Base-by-base conservation (phyloP, 2,797 vertebrate genomes). In the Lacerta viridis region DNA sequence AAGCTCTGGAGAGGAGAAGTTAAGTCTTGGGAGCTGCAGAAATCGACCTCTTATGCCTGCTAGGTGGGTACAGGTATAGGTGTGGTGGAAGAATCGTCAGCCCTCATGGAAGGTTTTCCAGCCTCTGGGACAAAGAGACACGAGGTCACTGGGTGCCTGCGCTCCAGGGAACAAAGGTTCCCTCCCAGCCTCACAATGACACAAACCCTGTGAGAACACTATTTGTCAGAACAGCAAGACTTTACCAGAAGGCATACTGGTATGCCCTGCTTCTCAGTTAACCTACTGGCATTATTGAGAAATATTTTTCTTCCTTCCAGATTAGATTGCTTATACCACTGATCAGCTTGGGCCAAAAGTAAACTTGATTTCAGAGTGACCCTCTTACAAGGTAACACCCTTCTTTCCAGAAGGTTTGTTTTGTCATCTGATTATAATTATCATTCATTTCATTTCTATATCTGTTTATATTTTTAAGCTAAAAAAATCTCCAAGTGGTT, bases 111-210 rank as follows among this genome's bases (percentile, higher is more conserved):
- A 50, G 50, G 50, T 50, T 50, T 50, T 15, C 50, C 50, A 55
- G 50, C 50, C 17, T 18, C 15, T 2, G 17, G 46, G 75, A 69
- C 75, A 61, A 78, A 46, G 61, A 13, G 59, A 41, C 83, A 89
- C 43, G 78, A 46, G 83, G 77, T 66, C 83, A 17, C 10, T 4
- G 41, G 17, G 17, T 1, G 36, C 20, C 6, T 50, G 2, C 1
- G 88, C 78, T 80, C 43, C 87, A 33, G 59, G 72, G 84, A 89
- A 85, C 84, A 86, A 89, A 89, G 72, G 41, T 74, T 23, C 33
- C 1, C 29, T 46, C 6, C 18, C 3, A n/a, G n/a, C n/a, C n/a
- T n/a, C n/a, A n/a, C n/a, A n/a, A n/a, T n/a, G n/a, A n/a, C n/a
- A n/a, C n/a, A n/a, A n/a, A n/a, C n/a, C n/a, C n/a, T n/a, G n/a